Evolutionary conservation across 2,113 vertebrate genomes (phyloP).

Genomic region (Delphinapterus leucas): DNA sequence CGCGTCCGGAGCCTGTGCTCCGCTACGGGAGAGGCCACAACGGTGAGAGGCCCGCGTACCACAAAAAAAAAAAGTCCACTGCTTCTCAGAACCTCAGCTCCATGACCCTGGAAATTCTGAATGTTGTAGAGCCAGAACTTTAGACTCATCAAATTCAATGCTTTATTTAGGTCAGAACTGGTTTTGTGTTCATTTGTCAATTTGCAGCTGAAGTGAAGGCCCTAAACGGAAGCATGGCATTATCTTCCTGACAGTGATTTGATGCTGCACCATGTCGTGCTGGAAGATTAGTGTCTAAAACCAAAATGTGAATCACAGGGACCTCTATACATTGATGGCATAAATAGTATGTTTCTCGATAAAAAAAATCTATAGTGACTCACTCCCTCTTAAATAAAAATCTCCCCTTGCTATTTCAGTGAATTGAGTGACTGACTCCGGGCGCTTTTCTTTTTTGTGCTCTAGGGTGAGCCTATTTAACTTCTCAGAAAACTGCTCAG

Average conservation of each 20-base stretch:
- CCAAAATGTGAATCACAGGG: slow-evolving; percentile 82
- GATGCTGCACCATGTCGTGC: slow-evolving; percentile 29
- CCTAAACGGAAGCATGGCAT: slow-evolving; percentile 69
- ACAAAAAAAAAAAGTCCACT: neutral
- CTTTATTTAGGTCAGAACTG: slow-evolving; percentile 77
- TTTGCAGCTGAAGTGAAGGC: slow-evolving; percentile 72
- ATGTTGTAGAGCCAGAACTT: slow-evolving; percentile 37
- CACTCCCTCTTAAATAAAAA: slow-evolving; percentile 77
- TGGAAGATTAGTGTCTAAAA: slow-evolving; percentile 83
- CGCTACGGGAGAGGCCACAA: too few relatives aligned
- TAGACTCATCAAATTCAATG: slow-evolving; percentile 39
- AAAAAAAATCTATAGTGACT: slow-evolving; percentile 80
- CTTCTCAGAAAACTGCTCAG: slow-evolving; percentile 38
- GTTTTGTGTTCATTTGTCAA: slow-evolving; percentile 68
- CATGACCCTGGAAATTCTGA: slow-evolving; percentile 3
- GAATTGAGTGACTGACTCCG: slow-evolving; percentile 58
- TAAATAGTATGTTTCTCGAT: slow-evolving; percentile 80
- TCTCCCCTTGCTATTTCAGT: slow-evolving; percentile 76
- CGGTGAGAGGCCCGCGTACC: too few relatives aligned
- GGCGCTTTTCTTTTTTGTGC: slow-evolving; percentile 55
- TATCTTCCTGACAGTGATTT: slow-evolving; percentile 79
- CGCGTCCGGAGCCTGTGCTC: too few relatives aligned
- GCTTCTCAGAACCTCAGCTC: neutral
- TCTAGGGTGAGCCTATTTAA: slow-evolving; percentile 60
- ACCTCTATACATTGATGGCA: slow-evolving; percentile 74